Evolutionary conservation across 2,888 invertebrate genomes (phyloP), one percentile per base, ranked within the genome.

Genomic region (Unio pictorum): DNA sequence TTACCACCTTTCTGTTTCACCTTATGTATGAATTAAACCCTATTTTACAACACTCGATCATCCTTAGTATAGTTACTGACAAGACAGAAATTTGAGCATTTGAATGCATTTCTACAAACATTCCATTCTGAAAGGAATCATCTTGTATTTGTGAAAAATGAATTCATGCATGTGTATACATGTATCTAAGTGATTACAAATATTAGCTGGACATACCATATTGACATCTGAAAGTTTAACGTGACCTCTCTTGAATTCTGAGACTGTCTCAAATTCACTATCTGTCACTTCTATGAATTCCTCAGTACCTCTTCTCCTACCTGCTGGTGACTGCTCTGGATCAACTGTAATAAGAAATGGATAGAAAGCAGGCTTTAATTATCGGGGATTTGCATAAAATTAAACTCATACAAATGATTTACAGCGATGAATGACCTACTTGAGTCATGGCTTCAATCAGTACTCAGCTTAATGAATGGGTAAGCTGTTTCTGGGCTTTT

Each of bases 191-290:
- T 55, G 11, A 26, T 28, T 18, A 26, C 23, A 34, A 15, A 59
- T 8, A 63, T 26, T 18, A 76, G 20, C 56, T 54, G n/a, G 58
- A 67, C 83, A 78, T 79, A 87, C 87, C 65, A 67, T 75, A 62
- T 87, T 87, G 5, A 87, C 78, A 17, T 87, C 87, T 17, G 73
- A 60, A 45, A 87, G 75, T 71, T 86, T 87, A 30, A 79, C 81
- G 45, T 83, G 69, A 8, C 84, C 84, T 60, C 85, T 67, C 8
- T 84, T 75, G 30, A 81, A 69, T 28, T 74, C 66, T 15, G 87
- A 84, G 30, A 86, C 85, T 55, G 83, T 78, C 55, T 81, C 77
- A 75, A 87, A 85, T 67, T 87, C 87, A 45, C 76, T 77, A 23
- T 78, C 64, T 5, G 78, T 79, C 17, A 87, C 68, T 57, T 84